phyloP scores from a whole-genome alignment of 2,888 invertebrate genomes.

The Trilocha varians region DNA sequence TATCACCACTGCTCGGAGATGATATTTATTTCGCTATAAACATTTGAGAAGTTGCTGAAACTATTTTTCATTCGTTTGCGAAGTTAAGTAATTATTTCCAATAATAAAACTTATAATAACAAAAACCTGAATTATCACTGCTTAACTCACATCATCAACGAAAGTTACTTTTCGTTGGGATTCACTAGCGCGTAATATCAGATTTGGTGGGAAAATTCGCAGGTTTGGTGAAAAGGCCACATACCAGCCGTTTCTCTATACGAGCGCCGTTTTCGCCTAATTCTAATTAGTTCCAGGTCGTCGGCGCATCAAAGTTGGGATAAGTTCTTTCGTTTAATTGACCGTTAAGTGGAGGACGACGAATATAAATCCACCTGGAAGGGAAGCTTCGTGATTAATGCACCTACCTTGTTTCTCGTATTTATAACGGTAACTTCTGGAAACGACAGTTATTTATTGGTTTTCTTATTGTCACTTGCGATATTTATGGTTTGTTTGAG shows the following conservation, averaged over 20 bases:
- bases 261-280: conserved; percentile 45
- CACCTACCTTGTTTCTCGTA: conserved; percentile 19
- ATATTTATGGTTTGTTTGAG: neutral
- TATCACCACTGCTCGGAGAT: too few species aligned
- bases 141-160: neutral
- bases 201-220: conserved; percentile 2
- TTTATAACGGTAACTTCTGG: conserved; percentile 12
- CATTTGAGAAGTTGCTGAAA: too few species aligned
- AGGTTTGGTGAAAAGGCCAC: conserved; percentile 3
- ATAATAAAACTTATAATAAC: too few species aligned
- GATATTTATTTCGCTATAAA: too few species aligned
- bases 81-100: too few species aligned
- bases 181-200: neutral
- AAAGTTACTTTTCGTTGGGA: neutral
- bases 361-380: conserved; percentile 41
- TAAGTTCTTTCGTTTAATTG: conserved; percentile 60
- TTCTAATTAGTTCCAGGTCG: conserved; percentile 61
- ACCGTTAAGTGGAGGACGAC: conserved; percentile 43
- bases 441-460: neutral
- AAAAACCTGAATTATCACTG: too few species aligned
- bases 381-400: conserved; percentile 24
- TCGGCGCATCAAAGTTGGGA: conserved; percentile 52
- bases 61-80: too few species aligned
- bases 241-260: too few species aligned
- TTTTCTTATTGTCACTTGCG: neutral